Evolutionary conservation across 2,888 invertebrate species (phyloP), one percentile per base, ranked within the genome.

Genomic region (Hypselothyrea guttata): DNA sequence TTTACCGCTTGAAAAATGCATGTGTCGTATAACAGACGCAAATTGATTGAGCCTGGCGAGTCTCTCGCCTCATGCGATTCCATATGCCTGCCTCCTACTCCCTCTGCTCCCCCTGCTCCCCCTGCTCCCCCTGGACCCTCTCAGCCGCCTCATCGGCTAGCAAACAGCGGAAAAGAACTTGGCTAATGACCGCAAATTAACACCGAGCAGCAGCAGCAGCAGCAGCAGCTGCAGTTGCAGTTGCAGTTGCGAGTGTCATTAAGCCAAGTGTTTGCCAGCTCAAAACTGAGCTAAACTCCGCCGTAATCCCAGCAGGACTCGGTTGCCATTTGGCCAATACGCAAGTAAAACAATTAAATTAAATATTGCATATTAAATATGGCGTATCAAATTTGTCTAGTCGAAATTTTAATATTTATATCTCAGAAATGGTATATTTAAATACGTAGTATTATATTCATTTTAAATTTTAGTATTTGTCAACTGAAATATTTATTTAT

Each of bases 151-250:
- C 11, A 30, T 33, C 33, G 12, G 7, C 33, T 8, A 31, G 28
- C 35, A 46, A 49, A 31, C 61, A 52, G 41, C 42, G 81, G 49
- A 77, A 59, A 56, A 72, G 75, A 83, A 70, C 76, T 79, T 72
- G 76, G 81, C 81, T 83, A 77, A 77, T 77, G 76, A 79, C 76
- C 59, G 76, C 81, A 77, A 79, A 77, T 77, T 77, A 83, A 77
- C 76, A 79, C 76, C 62, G 76, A 58, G 57, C 53, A 63, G 73
- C 59, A 61, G 76, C 56, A n/a, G n/a, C n/a, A n/a, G n/a, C n/a
- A n/a, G n/a, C n/a, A n/a, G n/a, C n/a, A n/a, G n/a, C n/a, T n/a
- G n/a, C n/a, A n/a, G n/a, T n/a, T n/a, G n/a, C n/a, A n/a, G n/a
- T n/a, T 41, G 56, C 58, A 62, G 83, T 60, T 7, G 37, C 76